Percentiles rank a stretch among this genome's conserved stretches.
phyloP scores from a whole-genome alignment of 2,888 invertebrate genomes.

The Lobophora halterata region DNA sequence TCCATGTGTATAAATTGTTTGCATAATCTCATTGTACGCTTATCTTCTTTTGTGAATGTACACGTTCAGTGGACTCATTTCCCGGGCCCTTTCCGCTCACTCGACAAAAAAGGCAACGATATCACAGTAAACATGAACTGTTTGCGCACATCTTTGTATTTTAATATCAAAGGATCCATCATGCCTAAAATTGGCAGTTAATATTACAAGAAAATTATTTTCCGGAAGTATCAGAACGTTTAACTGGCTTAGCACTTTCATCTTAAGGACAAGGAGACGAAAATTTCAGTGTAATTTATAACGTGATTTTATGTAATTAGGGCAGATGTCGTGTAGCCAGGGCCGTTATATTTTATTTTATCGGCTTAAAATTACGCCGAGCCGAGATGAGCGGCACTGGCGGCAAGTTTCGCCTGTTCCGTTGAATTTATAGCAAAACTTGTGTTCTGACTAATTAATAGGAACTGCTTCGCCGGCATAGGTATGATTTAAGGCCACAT shows the following conservation, averaged over 20 bases:
- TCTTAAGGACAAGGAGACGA: constrained; percentile 54
- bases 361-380: constrained; percentile 70
- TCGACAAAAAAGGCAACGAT: constrained; percentile 36
- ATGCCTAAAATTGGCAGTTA: constrained; percentile 58
- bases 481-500: constrained; percentile 62
- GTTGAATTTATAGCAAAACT: constrained; percentile 77
- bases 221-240: constrained; percentile 60
- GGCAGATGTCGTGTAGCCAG: constrained; percentile 59
- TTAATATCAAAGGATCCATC: constrained; percentile 49
- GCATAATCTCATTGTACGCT: constrained; percentile 46
- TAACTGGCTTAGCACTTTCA: constrained; percentile 53
- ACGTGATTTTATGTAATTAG: constrained; percentile 70
- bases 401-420: constrained; percentile 66
- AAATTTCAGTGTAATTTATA: constrained; percentile 68
- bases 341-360: constrained; percentile 75
- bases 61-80: constrained; percentile 43
- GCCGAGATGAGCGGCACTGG: constrained; percentile 63
- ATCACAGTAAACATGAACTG: constrained; percentile 29
- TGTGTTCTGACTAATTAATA: constrained; percentile 76
- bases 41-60: constrained; percentile 45
- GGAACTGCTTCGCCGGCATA: constrained; percentile 64
- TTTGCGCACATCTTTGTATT: constrained; percentile 38
- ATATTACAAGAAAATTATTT: constrained; percentile 55
- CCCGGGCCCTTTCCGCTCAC: constrained; percentile 40
- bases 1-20: constrained; percentile 40